Percentiles rank a stretch among this genome's conserved stretches.
phyloP scores from a whole-genome alignment of 2,797 vertebrate species.

The Pangasius djambal region DNA sequence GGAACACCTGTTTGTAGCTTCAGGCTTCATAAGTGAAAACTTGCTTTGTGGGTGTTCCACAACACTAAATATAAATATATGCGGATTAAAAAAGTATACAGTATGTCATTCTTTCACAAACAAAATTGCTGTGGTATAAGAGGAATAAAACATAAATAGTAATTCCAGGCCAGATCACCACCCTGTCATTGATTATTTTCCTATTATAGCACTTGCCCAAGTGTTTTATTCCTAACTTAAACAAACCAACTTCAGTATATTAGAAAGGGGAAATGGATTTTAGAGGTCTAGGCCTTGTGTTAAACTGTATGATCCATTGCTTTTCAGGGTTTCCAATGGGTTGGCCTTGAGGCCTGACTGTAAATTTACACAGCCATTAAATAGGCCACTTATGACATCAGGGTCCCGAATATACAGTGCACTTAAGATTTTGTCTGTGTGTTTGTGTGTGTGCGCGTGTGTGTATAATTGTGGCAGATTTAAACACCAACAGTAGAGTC shows the following conservation, averaged over 20 bases:
- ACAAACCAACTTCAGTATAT: neutral
- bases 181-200: neutral
- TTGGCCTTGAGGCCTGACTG: constrained; percentile 29
- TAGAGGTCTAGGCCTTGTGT: neutral
- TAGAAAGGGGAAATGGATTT: neutral
- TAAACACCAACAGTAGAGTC: constrained; percentile 47
- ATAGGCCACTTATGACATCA: constrained; percentile 25
- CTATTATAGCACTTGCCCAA: neutral
- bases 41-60: neutral
- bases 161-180: neutral
- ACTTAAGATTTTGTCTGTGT: neutral
- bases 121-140: neutral
- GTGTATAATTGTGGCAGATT: constrained; percentile 48
- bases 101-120: neutral
- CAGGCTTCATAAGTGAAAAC: neutral
- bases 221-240: neutral
- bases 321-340: constrained; percentile 1
- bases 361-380: constrained; percentile 37
- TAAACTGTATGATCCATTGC: constrained; percentile 3
- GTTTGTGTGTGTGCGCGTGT: neutral
- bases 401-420: constrained; percentile 17
- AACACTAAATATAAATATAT: neutral
- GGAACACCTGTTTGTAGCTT: neutral
- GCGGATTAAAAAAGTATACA: neutral
- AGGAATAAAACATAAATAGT: neutral